These are phyloP conservation scores for Phyto melanocephala DNA, from an alignment of 2,888 invertebrate species.

Conservation along the genomic window DNA sequence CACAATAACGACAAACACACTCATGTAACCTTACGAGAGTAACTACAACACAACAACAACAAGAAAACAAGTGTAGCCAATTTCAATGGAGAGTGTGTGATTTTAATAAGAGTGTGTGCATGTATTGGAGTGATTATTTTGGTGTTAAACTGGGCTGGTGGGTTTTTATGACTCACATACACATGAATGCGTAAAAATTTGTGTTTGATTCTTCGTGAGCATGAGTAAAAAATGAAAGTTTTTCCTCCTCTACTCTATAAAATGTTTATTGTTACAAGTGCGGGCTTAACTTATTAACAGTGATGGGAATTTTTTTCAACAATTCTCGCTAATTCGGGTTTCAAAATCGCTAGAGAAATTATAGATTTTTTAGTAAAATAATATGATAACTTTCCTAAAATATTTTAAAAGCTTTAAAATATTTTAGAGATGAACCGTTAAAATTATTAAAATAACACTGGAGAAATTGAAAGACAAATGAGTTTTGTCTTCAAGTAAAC, in stretches of 20 bases:
- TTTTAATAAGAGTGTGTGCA: background rate
- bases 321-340: too few relatives aligned
- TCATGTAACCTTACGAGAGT: background rate
- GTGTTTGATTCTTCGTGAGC: background rate
- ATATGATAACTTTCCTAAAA: too few relatives aligned
- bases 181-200: background rate
- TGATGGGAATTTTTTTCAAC: too few relatives aligned
- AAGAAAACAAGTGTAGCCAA: background rate
- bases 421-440: too few relatives aligned
- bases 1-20: background rate
- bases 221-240: background rate
- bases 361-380: too few relatives aligned
- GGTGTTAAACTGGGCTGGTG: slow-evolving; percentile 2
- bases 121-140: background rate
- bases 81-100: background rate
- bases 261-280: slow-evolving; percentile 5
- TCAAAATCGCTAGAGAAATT: too few relatives aligned
- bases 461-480: too few relatives aligned
- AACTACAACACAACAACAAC: background rate
- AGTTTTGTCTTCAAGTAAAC: too few relatives aligned
- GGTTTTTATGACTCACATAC: background rate
- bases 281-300: slow-evolving; percentile 15
- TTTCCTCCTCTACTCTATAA: slow-evolving; percentile 7
- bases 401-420: too few relatives aligned
- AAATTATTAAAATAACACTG: too few relatives aligned